Base-by-base conservation (phyloP, 1,140 invertebrate genomes). In the Neodiprion pinetum region DNA sequence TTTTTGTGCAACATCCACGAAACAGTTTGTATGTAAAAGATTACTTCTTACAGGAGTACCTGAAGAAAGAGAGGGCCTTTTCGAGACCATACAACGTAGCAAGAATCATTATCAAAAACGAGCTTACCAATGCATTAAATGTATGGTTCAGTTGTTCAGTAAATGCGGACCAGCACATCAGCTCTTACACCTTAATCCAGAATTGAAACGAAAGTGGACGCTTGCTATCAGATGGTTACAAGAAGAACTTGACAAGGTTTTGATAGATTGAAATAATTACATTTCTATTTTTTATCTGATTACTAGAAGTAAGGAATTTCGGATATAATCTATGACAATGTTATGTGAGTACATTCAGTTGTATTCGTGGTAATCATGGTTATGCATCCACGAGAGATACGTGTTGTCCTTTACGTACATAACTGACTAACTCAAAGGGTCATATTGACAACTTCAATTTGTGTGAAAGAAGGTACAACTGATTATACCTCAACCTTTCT, bases 91-190 rank as follows among this genome's bases (percentile, higher is more conserved):
- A 82, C 92, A 94, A 79, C 92, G 95, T 74, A 95, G 95, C 48
- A 98, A 98, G 85, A 96, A 94, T 78, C 96, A 98, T 89, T 98
- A 98, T 86, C 97, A 99, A 86, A 99, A 99, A 88, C 90, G 97
- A 77, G 96, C 97, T 50, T 99, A 99, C 89, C 96, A 98, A 84
- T 98, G 97, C 86, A 97, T 99, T 50, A 99, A 99, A 88, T 96
- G 96, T 85, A 92, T 99, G 89, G 97, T 98, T 28, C 92, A 94
- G 73, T 89, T 99, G 47, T 98, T 99, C 88, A 93, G 93, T 77
- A 95, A 95, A 80, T 97, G 95, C 85, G 92, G 91, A 48, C 84
- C 90, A 48, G 94, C 95, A 1, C 90, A 95, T 81, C 90, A 92
- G 74, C 93, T 97, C 86, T 89, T 98, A 67, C 91, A 95, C 81